Base-by-base conservation (phyloP, 2,797 vertebrate species). In the Champsocephalus gunnari region DNA sequence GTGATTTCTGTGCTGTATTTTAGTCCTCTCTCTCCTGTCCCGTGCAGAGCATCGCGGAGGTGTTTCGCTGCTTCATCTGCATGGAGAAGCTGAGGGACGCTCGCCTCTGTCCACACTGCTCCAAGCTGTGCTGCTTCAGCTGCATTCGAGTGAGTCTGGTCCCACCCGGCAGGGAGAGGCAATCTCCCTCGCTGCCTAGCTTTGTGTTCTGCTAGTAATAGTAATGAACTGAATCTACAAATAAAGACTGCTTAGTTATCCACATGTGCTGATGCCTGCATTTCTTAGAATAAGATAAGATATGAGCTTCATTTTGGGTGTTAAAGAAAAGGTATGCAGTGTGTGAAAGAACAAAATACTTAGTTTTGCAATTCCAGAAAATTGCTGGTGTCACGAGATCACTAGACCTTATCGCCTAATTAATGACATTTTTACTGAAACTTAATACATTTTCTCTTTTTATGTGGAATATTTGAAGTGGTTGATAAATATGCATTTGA, bases 41-140 rank as follows among this genome's bases (percentile, higher is more conserved):
- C 14, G 38, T 77, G 21, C 91, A 98, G 98, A 99, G 98, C 87
- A 99, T 99, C 82, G 98, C 98, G 1, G 98, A 99, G 87, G 98
- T 99, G 81, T 99, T 99, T 90, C 96, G 98, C 88, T 99, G 98
- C 91, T 99, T 99, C 87, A 99, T 99, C 93, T 99, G 98, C 84
- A 99, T 99, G 98, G 98, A 99, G 93, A 99, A 99, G 64, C 91
- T 99, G 93, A 94, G 98, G 47, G 98, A 99, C 67, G 98, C 98
- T 14, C 97, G 98, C 5, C 96, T 99, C 14, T 99, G 98, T 83
- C 98, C 98, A 45, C 98, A 99, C 81, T 99, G 98, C 92, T 99
- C 98, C 87, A 99, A 99, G 87, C 96, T 99, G 74, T 99, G 98
- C 94, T 99, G 98, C 91, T 99, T 99, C 92, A 99, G 98, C 91